phyloP scores from a whole-genome alignment of 2,113 vertebrate genomes.

The Melanostigma gelatinosum region DNA sequence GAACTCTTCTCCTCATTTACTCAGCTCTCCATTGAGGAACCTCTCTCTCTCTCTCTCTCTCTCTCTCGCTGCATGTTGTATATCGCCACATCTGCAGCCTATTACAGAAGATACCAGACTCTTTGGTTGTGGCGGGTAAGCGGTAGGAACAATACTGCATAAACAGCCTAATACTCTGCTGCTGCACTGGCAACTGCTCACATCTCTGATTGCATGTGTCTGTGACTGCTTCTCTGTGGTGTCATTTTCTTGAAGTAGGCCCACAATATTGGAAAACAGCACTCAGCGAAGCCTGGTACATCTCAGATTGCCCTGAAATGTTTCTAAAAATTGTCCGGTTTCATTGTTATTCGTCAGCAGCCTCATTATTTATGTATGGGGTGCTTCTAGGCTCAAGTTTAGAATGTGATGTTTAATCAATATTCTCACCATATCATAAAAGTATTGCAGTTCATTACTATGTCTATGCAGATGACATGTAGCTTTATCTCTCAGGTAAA shows the following conservation, averaged over 20 bases:
- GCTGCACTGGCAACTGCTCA: constrained; percentile 35
- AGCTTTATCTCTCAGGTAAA: background rate
- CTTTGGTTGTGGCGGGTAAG: constrained; percentile 56
- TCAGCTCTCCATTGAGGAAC: constrained; percentile 59
- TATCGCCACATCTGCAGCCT: constrained; percentile 69
- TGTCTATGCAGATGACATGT: constrained; percentile 11
- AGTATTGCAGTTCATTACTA: background rate
- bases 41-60: constrained; percentile 7
- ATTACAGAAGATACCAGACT: constrained; percentile 62
- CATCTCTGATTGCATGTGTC: constrained; percentile 12
- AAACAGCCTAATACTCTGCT: constrained; percentile 37
- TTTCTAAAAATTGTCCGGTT: background rate
- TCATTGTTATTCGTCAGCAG: background rate
- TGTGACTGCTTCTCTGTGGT: constrained; percentile 24
- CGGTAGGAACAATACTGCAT: constrained; percentile 43
- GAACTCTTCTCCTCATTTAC: constrained; percentile 74
- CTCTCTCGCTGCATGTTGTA: constrained; percentile 61
- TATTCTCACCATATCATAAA: background rate
- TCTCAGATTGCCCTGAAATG: background rate
- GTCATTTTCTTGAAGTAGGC: background rate
- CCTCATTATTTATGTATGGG: constrained; percentile 2
- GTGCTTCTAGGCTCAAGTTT: background rate
- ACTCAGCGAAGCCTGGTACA: background rate
- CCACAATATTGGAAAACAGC: background rate
- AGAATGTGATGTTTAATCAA: background rate